A percentile compares a stretch with the other conserved stretches of the same genome.
Conservation (phyloP, 2,797 vertebrate genomes). For the Champsocephalus esox region DNA sequence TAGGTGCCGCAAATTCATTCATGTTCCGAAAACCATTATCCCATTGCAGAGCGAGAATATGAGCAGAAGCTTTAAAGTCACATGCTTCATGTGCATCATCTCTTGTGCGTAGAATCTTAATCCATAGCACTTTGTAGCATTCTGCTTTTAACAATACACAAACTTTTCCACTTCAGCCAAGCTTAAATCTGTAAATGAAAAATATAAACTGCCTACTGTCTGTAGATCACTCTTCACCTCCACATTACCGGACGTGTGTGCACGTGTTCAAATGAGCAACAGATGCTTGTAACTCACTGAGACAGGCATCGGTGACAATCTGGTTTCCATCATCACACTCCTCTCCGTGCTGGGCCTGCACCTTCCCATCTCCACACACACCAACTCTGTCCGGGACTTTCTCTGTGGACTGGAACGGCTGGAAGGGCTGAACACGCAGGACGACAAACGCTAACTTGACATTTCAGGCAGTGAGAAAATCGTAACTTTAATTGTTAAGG, state of each 20-base stretch:
- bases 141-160: too few relatives aligned
- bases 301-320: slow-evolving; percentile 89
- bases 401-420: slow-evolving; percentile 91
- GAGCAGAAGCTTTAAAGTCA: too few relatives aligned
- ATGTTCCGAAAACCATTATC: too few relatives aligned
- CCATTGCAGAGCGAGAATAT: too few relatives aligned
- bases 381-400: slow-evolving; percentile 79
- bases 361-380: slow-evolving; percentile 91
- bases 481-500: neutral
- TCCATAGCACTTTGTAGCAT: too few relatives aligned
- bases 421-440: slow-evolving; percentile 68
- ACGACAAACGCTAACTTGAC: neutral
- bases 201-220: too few relatives aligned
- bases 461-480: slow-evolving; percentile 2
- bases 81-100: too few relatives aligned
- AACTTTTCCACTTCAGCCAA: too few relatives aligned
- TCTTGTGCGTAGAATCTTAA: too few relatives aligned
- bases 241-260: neutral
- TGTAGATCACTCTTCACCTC: neutral
- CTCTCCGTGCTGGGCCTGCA: slow-evolving; percentile 90
- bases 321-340: slow-evolving; percentile 97
- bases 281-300: slow-evolving; percentile 86
- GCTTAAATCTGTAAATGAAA: too few relatives aligned
- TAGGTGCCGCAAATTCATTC: too few relatives aligned
- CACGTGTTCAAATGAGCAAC: neutral